Conservation (phyloP, 2,888 invertebrate species). For the Schizaphis graminum region DNA sequence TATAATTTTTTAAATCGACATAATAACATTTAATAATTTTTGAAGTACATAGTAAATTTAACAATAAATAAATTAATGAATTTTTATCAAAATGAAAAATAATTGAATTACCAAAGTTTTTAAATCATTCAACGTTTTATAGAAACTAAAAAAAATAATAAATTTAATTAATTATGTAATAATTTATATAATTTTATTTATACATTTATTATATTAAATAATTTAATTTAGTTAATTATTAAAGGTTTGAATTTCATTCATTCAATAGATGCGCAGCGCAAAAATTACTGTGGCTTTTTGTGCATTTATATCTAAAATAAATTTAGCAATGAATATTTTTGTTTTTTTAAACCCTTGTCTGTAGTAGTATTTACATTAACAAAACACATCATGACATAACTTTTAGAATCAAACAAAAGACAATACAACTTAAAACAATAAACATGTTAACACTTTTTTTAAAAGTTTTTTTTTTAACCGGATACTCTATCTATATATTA, state of each 20-base stretch:
- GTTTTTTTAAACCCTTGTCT: neutral
- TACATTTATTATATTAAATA: neutral
- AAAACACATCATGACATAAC: constrained; percentile 8
- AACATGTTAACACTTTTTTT: constrained; percentile 1
- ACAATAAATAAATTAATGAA: neutral
- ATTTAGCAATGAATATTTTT: neutral
- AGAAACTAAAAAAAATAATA: neutral
- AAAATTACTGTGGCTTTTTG: neutral
- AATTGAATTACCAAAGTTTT: neutral
- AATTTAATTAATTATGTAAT: neutral
- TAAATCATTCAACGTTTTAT: neutral
- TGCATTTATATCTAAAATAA: neutral
- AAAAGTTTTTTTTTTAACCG: neutral
- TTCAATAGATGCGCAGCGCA: neutral
- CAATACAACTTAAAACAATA: neutral
- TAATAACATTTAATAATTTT: neutral
- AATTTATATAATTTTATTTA: neutral
- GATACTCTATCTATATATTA: neutral
- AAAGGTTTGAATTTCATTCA: neutral
- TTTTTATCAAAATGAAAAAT: neutral
- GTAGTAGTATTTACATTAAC: neutral
- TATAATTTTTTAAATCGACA: neutral
- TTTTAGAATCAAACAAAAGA: neutral
- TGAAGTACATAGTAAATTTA: neutral
- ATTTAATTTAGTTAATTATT: neutral